A percentile compares a stretch with the other conserved stretches of the same genome.
phyloP scores from a whole-genome alignment of 2,797 vertebrate species.

The Phrynocephalus vlangalii region DNA sequence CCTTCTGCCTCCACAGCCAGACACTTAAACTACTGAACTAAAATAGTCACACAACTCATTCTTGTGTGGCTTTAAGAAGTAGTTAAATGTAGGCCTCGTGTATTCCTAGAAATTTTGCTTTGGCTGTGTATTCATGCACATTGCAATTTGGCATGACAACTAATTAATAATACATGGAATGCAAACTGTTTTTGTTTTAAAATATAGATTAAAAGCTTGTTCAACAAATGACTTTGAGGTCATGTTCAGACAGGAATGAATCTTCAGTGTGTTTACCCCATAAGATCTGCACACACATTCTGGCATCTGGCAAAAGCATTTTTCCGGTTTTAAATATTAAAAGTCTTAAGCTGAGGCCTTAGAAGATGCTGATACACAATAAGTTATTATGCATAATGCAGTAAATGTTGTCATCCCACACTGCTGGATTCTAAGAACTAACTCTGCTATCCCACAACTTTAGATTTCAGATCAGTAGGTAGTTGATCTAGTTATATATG shows the following conservation, averaged over 20 bases:
- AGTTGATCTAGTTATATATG: constrained; percentile 47
- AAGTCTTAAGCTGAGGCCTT: constrained; percentile 50
- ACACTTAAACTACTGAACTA: no score
- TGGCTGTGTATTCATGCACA: constrained; percentile 51
- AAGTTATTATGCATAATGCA: constrained; percentile 61
- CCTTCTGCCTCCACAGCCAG: no score
- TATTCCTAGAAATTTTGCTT: constrained; percentile 59
- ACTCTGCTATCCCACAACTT: constrained; percentile 47
- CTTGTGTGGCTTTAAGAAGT: constrained; percentile 34
- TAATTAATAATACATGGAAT: constrained; percentile 67
- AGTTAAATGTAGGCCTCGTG: constrained; percentile 5
- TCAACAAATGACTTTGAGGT: constrained; percentile 62
- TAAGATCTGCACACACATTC: constrained; percentile 55
- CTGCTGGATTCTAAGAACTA: constrained; percentile 54
- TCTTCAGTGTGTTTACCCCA: constrained; percentile 57
- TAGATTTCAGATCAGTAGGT: constrained; percentile 59
- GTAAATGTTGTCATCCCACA: constrained; percentile 36
- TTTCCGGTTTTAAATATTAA: constrained; percentile 37
- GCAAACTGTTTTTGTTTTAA: constrained; percentile 62
- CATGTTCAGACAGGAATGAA: constrained; percentile 52
- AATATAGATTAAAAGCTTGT: constrained; percentile 64
- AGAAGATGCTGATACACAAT: constrained; percentile 55
- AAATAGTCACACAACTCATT: constrained; percentile 10
- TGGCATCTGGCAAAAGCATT: constrained; percentile 46
- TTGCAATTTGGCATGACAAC: constrained; percentile 66